phyloP scores from a whole-genome alignment of 2,888 invertebrate species.

The Erynnis tages region DNA sequence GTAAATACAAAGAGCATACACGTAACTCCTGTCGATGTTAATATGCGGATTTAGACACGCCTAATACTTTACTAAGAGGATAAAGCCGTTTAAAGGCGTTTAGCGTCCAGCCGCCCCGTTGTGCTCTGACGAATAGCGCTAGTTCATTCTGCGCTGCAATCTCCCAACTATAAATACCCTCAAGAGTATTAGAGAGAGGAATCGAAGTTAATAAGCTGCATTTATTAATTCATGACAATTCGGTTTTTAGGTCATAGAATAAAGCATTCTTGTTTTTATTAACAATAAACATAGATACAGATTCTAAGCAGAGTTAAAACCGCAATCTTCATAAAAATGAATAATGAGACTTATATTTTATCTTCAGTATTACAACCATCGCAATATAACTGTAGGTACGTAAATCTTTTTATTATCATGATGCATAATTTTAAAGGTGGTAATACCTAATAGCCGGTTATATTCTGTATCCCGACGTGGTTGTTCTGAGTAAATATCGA shows the following conservation, averaged over 20 bases:
- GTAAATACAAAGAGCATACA: slow-evolving; percentile 60
- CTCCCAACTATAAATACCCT: slow-evolving; percentile 10
- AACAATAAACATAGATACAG: background rate
- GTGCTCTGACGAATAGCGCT: slow-evolving; percentile 51
- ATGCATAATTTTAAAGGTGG: background rate
- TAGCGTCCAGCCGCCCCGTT: slow-evolving; percentile 43
- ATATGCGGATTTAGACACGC: slow-evolving; percentile 66
- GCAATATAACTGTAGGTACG: no score
- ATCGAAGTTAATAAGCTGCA: background rate
- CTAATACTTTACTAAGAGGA: slow-evolving; percentile 64
- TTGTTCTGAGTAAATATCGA: slow-evolving; percentile 29
- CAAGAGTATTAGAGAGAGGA: slow-evolving; percentile 8
- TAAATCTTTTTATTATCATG: no score
- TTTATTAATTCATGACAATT: background rate
- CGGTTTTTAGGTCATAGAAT: background rate
- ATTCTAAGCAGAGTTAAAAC: no score
- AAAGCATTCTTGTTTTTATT: background rate
- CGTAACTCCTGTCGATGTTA: slow-evolving; percentile 53
- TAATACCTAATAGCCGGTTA: slow-evolving; percentile 1
- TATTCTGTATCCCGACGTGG: slow-evolving; percentile 30
- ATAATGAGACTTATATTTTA: no score
- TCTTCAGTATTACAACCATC: no score
- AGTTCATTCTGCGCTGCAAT: slow-evolving; percentile 46
- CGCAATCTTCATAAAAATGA: no score
- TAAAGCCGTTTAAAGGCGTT: slow-evolving; percentile 64